Conservation (phyloP, 2,797 vertebrate genomes). For the Peromyscus eremicus region DNA sequence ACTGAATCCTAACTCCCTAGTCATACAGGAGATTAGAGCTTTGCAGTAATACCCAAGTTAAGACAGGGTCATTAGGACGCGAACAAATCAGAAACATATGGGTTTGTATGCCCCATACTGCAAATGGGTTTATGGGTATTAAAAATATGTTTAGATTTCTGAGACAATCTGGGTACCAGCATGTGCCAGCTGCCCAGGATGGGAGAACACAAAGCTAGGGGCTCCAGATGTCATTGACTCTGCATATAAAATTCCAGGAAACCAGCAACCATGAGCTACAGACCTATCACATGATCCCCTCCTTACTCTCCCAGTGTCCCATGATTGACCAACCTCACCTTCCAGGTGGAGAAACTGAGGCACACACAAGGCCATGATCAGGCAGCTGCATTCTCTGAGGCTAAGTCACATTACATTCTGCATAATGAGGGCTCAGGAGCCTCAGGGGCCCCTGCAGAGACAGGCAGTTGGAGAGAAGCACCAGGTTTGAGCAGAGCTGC, state of each 20-base stretch:
- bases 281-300: too few relatives aligned
- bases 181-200: fast-evolving
- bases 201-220: background rate
- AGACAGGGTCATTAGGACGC: background rate
- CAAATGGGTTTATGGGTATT: background rate
- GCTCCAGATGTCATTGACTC: fast-evolving
- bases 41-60: background rate
- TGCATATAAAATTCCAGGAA: background rate
- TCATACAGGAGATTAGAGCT: background rate
- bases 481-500: background rate
- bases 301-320: background rate
- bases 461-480: background rate
- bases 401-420: background rate
- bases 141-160: background rate
- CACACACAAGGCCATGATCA: background rate
- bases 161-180: background rate
- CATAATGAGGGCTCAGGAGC: background rate
- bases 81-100: background rate
- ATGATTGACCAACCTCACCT: fast-evolving
- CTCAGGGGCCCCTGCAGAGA: background rate
- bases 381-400: background rate
- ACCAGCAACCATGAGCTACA: fast-evolving
- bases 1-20: background rate
- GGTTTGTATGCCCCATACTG: background rate
- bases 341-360: background rate